Percentiles rank a stretch among this genome's conserved stretches.
Evolutionary conservation across 2,113 vertebrate genomes (phyloP).

Genomic region (Pterocles orientalis): DNA sequence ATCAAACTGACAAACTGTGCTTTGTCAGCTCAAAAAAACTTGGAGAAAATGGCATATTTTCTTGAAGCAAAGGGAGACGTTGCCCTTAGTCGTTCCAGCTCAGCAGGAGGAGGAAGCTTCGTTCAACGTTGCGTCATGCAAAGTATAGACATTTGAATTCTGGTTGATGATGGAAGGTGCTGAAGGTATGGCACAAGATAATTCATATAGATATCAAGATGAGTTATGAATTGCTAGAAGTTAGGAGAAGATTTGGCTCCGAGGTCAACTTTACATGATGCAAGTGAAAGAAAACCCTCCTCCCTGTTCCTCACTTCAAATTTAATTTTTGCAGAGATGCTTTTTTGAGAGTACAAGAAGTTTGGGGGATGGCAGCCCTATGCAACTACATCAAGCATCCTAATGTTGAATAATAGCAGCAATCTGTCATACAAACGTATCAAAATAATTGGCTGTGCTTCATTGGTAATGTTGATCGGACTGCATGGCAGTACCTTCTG

Average conservation of each 20-base stretch:
- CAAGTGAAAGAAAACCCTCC: neutral
- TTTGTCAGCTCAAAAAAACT: neutral
- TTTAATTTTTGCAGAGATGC: neutral
- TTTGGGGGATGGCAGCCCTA: neutral
- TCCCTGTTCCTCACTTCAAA: neutral
- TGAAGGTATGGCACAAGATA: neutral
- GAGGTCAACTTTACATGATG: neutral
- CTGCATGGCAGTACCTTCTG: conserved; percentile 63
- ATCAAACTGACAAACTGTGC: neutral
- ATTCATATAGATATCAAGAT: neutral
- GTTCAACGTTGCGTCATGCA: neutral
- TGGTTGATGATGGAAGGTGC: neutral
- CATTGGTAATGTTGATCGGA: conserved; percentile 50
- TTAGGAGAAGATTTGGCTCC: neutral
- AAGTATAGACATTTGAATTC: neutral
- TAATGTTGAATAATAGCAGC: conserved; percentile 65
- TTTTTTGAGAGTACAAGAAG: neutral
- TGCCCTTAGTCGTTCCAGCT: neutral
- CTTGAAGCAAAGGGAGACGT: neutral
- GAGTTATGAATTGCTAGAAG: neutral
- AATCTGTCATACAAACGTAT: conserved; percentile 62
- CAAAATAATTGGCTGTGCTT: conserved; percentile 70
- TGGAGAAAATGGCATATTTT: neutral
- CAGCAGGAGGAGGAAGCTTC: neutral
- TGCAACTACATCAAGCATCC: conserved; percentile 6